A percentile compares a stretch with the other conserved stretches of the same genome.
These are phyloP conservation scores for Danionella dracula DNA, from an alignment of 2,797 vertebrate genomes.

Conservation along the genomic window DNA sequence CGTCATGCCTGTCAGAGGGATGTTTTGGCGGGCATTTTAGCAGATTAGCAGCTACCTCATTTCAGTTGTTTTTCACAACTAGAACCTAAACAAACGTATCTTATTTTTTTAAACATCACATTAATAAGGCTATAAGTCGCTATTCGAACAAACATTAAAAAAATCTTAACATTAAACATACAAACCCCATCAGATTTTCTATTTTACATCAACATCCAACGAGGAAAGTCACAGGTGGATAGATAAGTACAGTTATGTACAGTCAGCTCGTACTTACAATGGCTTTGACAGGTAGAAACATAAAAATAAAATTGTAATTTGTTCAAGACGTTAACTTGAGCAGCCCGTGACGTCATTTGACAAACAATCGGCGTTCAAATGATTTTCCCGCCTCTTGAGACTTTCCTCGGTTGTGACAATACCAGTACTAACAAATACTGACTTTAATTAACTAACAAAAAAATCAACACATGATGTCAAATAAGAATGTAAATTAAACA, in stretches of 20 bases:
- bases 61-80: neutral
- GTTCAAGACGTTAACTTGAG: too few species aligned
- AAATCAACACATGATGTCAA: too few species aligned
- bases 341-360: neutral
- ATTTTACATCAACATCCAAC: constrained; percentile 70
- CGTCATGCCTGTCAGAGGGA: constrained; percentile 6
- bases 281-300: constrained; percentile 22
- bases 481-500: too few species aligned
- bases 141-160: constrained; percentile 6
- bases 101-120: constrained; percentile 27
- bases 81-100: constrained; percentile 1
- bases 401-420: too few species aligned
- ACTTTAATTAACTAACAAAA: too few species aligned
- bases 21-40: constrained; percentile 11
- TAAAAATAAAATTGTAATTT: constrained; percentile 34
- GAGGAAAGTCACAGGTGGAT: constrained; percentile 54
- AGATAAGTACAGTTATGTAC: constrained; percentile 56
- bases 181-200: constrained; percentile 39
- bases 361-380: too few species aligned
- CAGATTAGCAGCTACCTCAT: neutral
- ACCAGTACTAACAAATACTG: too few species aligned
- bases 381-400: too few species aligned
- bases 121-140: constrained; percentile 28
- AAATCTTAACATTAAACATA: constrained; percentile 34
- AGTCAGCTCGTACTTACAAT: constrained; percentile 71